Conservation (phyloP, 2,888 invertebrate species). For the Euplagia quadripunctaria region DNA sequence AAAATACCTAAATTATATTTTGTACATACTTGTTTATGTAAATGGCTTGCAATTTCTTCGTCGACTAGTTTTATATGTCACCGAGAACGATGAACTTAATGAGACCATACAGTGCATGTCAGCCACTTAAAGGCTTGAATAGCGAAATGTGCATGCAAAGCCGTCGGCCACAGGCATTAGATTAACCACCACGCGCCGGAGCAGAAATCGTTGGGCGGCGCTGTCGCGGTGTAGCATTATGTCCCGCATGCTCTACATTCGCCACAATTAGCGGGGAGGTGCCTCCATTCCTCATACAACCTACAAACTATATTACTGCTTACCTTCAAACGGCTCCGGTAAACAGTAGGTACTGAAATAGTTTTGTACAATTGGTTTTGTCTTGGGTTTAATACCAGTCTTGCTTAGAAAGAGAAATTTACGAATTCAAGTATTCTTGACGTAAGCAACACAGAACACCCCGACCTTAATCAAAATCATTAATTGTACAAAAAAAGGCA, state of each 20-base stretch:
- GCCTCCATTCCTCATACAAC: conserved; percentile 41
- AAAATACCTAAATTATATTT: neutral
- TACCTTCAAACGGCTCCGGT: conserved; percentile 33
- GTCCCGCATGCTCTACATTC: conserved; percentile 80
- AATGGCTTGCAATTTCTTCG: conserved; percentile 9
- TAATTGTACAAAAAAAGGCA: too few relatives aligned
- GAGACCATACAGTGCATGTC: conserved; percentile 62
- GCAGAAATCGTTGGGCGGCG: conserved; percentile 53
- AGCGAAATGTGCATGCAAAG: conserved; percentile 59
- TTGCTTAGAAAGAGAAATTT: neutral
- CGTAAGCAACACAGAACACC: neutral
- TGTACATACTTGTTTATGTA: neutral
- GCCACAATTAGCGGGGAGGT: conserved; percentile 64
- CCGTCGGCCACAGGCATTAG: conserved; percentile 61
- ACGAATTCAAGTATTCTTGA: neutral
- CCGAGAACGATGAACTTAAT: conserved; percentile 52
- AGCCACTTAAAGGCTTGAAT: conserved; percentile 58
- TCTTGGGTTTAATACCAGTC: neutral
- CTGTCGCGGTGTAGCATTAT: conserved; percentile 65
- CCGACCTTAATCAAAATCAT: neutral
- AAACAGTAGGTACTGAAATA: conserved; percentile 5
- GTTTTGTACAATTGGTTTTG: neutral
- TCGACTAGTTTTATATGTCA: conserved; percentile 55
- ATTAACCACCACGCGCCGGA: conserved; percentile 54
- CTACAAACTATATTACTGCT: conserved; percentile 35